A percentile compares a stretch with the other conserved stretches of the same genome.
Conservation (phyloP, 2,797 vertebrate species). For the Crotalus adamanteus region DNA sequence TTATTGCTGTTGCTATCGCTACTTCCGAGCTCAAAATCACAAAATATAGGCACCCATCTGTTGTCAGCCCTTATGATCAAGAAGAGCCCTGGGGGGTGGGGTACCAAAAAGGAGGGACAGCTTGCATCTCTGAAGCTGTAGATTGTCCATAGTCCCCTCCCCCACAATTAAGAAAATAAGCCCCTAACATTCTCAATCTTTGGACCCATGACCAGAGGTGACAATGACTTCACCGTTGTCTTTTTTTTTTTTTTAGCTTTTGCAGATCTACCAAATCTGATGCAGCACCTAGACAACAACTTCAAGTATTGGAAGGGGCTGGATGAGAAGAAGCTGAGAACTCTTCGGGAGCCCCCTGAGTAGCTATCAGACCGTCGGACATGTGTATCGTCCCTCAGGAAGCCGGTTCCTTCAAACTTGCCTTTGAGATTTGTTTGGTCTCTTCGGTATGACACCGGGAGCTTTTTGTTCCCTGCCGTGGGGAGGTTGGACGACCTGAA, state of each 20-base stretch:
- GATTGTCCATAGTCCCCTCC: not conserved
- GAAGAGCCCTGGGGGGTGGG: not conserved
- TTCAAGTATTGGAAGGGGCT: slow-evolving; percentile 98
- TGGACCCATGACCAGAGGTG: slow-evolving; percentile 15
- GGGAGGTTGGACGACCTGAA: slow-evolving; percentile 50
- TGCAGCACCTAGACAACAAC: slow-evolving; percentile 96
- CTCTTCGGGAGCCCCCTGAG: slow-evolving; percentile 86
- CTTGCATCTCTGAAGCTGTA: not conserved
- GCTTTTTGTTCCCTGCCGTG: slow-evolving; percentile 47
- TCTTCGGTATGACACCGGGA: slow-evolving; percentile 71
- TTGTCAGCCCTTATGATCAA: not conserved
- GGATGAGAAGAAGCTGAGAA: slow-evolving; percentile 87
- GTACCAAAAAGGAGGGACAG: not conserved
- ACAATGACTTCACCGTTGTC: slow-evolving; percentile 38
- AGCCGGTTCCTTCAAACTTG: slow-evolving; percentile 47
- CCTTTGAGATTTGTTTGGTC: slow-evolving; percentile 63
- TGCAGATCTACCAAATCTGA: slow-evolving; percentile 91
- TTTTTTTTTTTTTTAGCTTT: slow-evolving; percentile 76
- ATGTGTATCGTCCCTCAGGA: slow-evolving; percentile 48
- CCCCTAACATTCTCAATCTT: not conserved
- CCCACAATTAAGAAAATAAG: not conserved
- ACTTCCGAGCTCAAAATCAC: not conserved
- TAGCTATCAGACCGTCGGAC: slow-evolving; percentile 61
- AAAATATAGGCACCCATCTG: not conserved
- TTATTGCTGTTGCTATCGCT: too few species aligned